Evolutionary conservation across 2,113 vertebrate genomes (phyloP), one percentile per base, ranked within the genome.

Genomic region (Monopterus albus): DNA sequence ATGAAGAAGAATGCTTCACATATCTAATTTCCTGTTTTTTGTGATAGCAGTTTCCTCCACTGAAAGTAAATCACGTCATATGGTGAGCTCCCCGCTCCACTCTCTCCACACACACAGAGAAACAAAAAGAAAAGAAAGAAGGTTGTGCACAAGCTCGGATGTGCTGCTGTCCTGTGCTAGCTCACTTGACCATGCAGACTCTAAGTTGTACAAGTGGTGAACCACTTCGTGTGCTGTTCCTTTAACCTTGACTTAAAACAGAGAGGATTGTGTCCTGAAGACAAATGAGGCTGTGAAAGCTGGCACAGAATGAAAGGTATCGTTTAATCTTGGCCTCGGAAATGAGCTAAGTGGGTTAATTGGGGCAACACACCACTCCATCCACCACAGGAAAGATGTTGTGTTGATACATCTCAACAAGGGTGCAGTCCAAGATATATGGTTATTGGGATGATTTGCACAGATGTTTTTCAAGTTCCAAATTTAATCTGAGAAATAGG

Each of bases 291-390:
- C 59, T 38, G n/a, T n/a, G 76, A 73, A 72, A 75, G 72, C 82
- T 84, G 88, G 90, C 86, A 75, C 72, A 65, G 59, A 88, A 78
- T 84, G 75, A 89, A 81, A 89, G 86, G 66, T 85, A 87, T 87
- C 56, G 56, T 89, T 86, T 77, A 83, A 87, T 90, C 83, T 85
- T 38, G 46, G 82, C 85, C 72, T 67, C 7, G 31, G 81, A 87
- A 87, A 66, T 64, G 43, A 85, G 90, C 81, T 75, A 89, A 91
- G 81, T 88, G 73, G 87, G 87, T 87, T 92, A 92, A 92, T 92
- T 89, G 88, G 69, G 79, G 72, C 59, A 79, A 76, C 81, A 78
- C 68, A 72, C 65, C 33, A 46, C 64, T 83, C 51, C 55, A 25
- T 72, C 60, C 60, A 76, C 83, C 81, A 45, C 47, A 18, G 86